Base-by-base conservation (phyloP, 2,888 invertebrate species). In the Ormyrus nitidulus region DNA sequence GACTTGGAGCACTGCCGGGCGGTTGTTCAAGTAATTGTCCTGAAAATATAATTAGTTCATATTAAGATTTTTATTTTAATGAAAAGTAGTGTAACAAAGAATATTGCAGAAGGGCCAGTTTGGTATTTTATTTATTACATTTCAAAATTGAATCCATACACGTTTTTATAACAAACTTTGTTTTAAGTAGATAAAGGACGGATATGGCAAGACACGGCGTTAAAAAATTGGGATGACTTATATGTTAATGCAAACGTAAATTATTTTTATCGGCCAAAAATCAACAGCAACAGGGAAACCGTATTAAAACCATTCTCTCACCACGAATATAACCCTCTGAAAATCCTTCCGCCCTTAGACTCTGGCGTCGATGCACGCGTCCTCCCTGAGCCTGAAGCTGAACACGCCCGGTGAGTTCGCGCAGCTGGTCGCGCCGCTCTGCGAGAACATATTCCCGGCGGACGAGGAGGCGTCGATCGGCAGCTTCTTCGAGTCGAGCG, bases 361-460 rank as follows among this genome's bases (percentile, higher is more conserved):
- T 34, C 77, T 88, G 48, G 88, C 87, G 6, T 73, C 81, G 13
- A 75, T 89, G 56, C 89, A 89, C 75, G 87, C 87, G 1, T 77
- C 81, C 5, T 86, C 87, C 0, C 68, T 87, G 13, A 80, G 82
- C 6, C 74, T 87, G 69, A 87, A 88, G 74, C 64, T 85, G 2
- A 70, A 69, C 5, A 71, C 84, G 13, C 81, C 80, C 1, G 7
- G 81, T 5, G 51, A 77, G 65, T 88, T 88, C 70, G 53, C 70
- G 1, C 53, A 77, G 5, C 75, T 87, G 5, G 74, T 85, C n/a
- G 61, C 79, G 0, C 85, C 85, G 0, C 65, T 88, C 8, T 80
- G 75, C 58, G 87, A 88, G 69, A 82, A 82, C 9, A 77, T 81
- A 1, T 87, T 85, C 64, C 84, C 85, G 0, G 53, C 44, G 34